Base-by-base conservation (phyloP, 2,113 vertebrate species). In the Nothocercus nigrocapillus region DNA sequence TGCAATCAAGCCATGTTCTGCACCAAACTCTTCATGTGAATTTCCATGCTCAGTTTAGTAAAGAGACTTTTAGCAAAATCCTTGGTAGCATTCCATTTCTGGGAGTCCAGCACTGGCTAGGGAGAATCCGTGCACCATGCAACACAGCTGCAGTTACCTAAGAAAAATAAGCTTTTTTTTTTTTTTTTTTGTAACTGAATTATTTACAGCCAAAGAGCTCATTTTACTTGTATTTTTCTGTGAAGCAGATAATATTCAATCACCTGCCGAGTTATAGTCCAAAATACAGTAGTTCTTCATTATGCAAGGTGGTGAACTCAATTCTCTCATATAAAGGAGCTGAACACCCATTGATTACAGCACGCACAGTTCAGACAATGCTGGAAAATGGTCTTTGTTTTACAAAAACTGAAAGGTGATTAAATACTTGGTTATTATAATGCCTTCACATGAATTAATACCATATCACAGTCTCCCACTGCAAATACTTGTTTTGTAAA, bases 321-420 rank as follows among this genome's bases (percentile, higher is more conserved):
- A 83, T 95, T 94, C 76, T 81, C 69, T 88, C 4, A 0, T 69
- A 86, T 82, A 90, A 92, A 93, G 85, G 42, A 94, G 64, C 6
- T 76, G 73, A 93, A 93, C 85, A 69, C 38, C 61, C 76, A 64
- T 73, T 95, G 92, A 93, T 85, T 92, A 77, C 51, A 69, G 62
- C 0, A 4, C 68, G 34, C 1, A 3, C 30, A 54, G 69, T 84
- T 91, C 85, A 91, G 77, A 90, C 58, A 95, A 63, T 66, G 58
- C 85, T 69, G 83, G 61, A 86, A 94, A 91, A 95, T 88, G 87
- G 72, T 96, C 90, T 95, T 80, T 80, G 36, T 94, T 89, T 96
- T 95, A 94, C 78, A 94, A 67, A 91, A 94, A 94, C n/a, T 88
- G 86, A 90, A 90, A 95, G 93, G n/a, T 82, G 93, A 91, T 87